Percentiles rank a stretch among this genome's conserved stretches.
phyloP scores from a whole-genome alignment of 2,888 invertebrate genomes.

The Galerucella nymphaeae region DNA sequence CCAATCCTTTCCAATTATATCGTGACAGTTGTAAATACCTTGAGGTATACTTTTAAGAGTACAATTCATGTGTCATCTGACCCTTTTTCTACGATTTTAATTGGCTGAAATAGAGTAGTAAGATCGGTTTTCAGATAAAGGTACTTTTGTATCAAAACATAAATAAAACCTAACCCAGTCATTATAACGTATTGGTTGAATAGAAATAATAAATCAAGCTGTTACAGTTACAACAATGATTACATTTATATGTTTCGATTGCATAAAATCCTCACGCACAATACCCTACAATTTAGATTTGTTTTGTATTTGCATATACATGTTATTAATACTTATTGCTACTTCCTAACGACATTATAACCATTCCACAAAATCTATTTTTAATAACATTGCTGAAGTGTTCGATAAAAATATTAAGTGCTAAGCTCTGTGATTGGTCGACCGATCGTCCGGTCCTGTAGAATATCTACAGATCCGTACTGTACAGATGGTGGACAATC shows the following conservation, averaged over 20 bases:
- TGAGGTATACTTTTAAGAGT: too few relatives aligned
- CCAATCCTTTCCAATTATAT: too few relatives aligned
- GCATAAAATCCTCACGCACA: conserved; percentile 5
- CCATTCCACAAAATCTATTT: conserved; percentile 41
- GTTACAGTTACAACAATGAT: conserved; percentile 1
- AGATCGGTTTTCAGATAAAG: too few relatives aligned
- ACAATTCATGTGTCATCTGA: too few relatives aligned
- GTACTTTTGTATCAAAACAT: neutral
- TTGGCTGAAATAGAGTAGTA: too few relatives aligned
- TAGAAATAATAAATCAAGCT: neutral
- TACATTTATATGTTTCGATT: conserved; percentile 1
- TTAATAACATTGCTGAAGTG: conserved; percentile 42
- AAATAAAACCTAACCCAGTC: neutral
- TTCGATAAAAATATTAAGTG: conserved; percentile 41
- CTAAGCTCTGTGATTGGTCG: conserved; percentile 34
- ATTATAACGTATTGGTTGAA: neutral
- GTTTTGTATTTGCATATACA: conserved; percentile 23
- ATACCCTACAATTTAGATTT: conserved; percentile 19
- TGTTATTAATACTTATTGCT: conserved; percentile 15
- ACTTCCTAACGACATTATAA: conserved; percentile 42
- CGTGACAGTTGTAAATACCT: too few relatives aligned
- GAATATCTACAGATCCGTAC: neutral
- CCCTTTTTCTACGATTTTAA: too few relatives aligned
- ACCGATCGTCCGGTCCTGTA: conserved; percentile 19
- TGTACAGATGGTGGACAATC: neutral